These are phyloP conservation scores for Drosophila borborema DNA, from an alignment of 2,888 invertebrate genomes.

Conservation along the genomic window DNA sequence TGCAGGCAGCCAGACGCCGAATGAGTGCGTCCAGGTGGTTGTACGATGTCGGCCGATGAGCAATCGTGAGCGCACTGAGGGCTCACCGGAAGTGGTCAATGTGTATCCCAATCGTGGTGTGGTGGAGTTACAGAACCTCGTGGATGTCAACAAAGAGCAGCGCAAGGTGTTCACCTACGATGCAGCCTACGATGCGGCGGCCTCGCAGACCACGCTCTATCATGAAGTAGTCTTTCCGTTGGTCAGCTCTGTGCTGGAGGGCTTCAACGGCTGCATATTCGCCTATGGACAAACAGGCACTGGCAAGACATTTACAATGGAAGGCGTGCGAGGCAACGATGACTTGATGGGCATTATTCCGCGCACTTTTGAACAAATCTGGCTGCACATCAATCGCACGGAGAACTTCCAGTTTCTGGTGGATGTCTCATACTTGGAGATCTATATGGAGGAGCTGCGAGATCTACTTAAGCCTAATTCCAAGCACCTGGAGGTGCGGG, in stretches of 20 bases:
- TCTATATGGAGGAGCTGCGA: slow-evolving; percentile 96
- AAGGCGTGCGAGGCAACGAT: slow-evolving; percentile 88
- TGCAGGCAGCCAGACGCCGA: slow-evolving; percentile 83
- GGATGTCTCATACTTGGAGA: slow-evolving; percentile 98
- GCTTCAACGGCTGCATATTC: slow-evolving; percentile 99
- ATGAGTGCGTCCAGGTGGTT: slow-evolving; percentile 97
- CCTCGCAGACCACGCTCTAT: slow-evolving; percentile 96
- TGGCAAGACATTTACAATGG: slow-evolving; percentile 91
- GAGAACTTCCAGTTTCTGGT: slow-evolving; percentile 98
- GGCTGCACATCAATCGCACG: slow-evolving; percentile 95
- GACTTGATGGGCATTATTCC: slow-evolving; percentile 95
- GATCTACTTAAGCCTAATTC: slow-evolving; percentile 89
- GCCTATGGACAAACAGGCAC: slow-evolving; percentile 99
- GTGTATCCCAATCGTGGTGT: slow-evolving; percentile 94
- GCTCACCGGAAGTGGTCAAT: slow-evolving; percentile 88
- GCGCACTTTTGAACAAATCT: slow-evolving; percentile 98
- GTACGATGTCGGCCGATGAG: slow-evolving; percentile 98
- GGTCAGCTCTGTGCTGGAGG: slow-evolving; percentile 97
- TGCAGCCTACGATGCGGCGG: slow-evolving; percentile 95
- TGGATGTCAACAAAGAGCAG: slow-evolving; percentile 88
- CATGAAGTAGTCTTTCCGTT: slow-evolving; percentile 98
- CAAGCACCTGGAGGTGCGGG: slow-evolving; percentile 87
- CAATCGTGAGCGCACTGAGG: slow-evolving; percentile 90
- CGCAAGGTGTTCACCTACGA: slow-evolving; percentile 99
- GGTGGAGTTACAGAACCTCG: slow-evolving; percentile 94